Base-by-base conservation (phyloP, 2,888 invertebrate genomes). In the Drosophila diplacantha region DNA sequence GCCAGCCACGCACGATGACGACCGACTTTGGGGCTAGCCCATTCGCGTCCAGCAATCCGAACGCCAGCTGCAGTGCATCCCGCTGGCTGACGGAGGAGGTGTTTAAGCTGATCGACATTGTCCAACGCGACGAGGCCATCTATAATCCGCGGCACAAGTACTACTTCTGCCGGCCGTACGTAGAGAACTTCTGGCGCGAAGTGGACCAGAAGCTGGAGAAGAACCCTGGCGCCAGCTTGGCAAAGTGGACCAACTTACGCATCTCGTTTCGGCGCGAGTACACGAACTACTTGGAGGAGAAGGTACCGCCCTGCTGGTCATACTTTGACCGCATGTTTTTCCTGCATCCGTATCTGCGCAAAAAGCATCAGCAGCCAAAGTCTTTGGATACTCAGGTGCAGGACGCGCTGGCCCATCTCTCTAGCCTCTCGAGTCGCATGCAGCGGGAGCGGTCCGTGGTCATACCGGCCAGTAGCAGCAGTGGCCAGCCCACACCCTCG, bases 321-420 rank as follows among this genome's bases (percentile, higher is more conserved):
- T 88, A 85, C 63, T 88, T 87, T 47, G 86, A 88, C 55, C 85
- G 86, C 14, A 88, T 88, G 88, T 85, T 86, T 56, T 88, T 88
- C 32, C 56, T 88, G 50, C 86, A 86, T 75, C 86, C 87, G 1
- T 88, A 83, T 60, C 60, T 88, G 38, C 80, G 88, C n/a, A 87
- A 86, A 78, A 87, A 87, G 68, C 86, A 87, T 31, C 83, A 80
- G 49, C 86, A 83, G 11, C 79, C 86, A 3, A 87, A 86, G 43
- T 85, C 84, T 0, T 60, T 87, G 34, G 87, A 87, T 29, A 82
- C 85, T 0, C 86, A 87, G 59, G 83, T 88, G 3, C 86, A 87
- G 63, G 87, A 87, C 73, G 87, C 88, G 0, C 62, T 88, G 16
- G 86, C 85, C 1, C 85, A 87, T 64, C 78, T 88, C 5, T 86